Evolutionary conservation across 2,113 vertebrate species (phyloP).

Genomic region (Fulmarus glacialis): DNA sequence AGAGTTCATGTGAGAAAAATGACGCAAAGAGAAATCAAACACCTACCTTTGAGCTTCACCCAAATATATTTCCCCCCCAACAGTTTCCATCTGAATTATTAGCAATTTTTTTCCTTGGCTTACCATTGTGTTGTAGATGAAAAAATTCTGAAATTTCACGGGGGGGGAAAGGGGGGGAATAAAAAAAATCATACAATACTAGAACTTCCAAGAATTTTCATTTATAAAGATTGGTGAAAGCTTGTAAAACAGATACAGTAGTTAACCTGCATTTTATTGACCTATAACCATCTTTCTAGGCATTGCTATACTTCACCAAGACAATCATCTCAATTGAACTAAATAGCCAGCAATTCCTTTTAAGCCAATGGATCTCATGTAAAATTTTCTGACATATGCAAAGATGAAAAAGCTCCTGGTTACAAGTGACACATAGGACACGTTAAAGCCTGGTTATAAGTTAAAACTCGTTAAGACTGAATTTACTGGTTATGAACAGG

Average conservation of each 20-base stretch:
- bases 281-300: neutral
- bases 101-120: neutral
- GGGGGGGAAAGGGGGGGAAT: no score
- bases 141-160: neutral
- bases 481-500: neutral
- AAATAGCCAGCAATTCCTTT: neutral
- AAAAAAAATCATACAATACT: neutral
- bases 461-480: neutral
- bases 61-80: neutral
- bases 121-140: neutral
- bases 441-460: neutral
- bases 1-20: neutral
- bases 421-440: neutral
- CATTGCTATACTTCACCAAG: neutral
- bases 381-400: neutral
- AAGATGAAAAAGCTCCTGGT: neutral
- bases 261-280: neutral
- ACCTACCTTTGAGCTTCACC: neutral
- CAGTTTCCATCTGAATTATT: neutral
- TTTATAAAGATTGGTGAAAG: neutral
- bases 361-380: neutral
- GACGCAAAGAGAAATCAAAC: neutral
- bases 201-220: neutral
- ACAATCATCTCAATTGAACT: neutral
- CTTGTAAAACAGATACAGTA: neutral